Conservation (phyloP, 2,797 vertebrate genomes). For the Erethizon dorsatum region DNA sequence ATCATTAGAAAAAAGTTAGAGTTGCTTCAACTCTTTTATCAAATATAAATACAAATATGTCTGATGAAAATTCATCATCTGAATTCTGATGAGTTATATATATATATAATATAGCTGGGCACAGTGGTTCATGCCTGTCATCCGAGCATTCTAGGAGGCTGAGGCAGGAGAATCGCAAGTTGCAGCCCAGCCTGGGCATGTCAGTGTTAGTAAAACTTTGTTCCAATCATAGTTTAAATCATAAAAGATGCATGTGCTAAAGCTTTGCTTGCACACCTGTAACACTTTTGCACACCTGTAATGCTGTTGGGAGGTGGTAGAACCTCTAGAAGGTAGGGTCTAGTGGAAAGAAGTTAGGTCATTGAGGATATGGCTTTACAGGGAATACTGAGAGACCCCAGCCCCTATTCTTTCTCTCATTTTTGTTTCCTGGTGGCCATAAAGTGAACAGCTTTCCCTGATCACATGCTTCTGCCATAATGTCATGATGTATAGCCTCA, state of each 20-base stretch:
- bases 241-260: background rate
- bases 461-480: too few relatives aligned
- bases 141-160: background rate
- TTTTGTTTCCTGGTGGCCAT: background rate
- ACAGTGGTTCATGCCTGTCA: background rate
- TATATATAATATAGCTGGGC: background rate
- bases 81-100: background rate
- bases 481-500: background rate
- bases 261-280: background rate
- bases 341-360: background rate
- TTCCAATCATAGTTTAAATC: background rate
- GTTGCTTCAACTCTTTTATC: background rate
- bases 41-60: conserved; percentile 48
- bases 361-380: too few relatives aligned
- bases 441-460: background rate
- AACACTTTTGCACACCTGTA: too few relatives aligned
- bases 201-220: background rate
- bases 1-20: background rate
- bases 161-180: background rate
- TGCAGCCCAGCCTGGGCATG: background rate
- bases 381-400: too few relatives aligned
- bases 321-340: background rate
- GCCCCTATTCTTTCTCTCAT: too few relatives aligned
- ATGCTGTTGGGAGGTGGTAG: too few relatives aligned
- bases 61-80: conserved; percentile 16